Base-by-base conservation (phyloP, 2,113 vertebrate species). In the Centrocercus urophasianus region DNA sequence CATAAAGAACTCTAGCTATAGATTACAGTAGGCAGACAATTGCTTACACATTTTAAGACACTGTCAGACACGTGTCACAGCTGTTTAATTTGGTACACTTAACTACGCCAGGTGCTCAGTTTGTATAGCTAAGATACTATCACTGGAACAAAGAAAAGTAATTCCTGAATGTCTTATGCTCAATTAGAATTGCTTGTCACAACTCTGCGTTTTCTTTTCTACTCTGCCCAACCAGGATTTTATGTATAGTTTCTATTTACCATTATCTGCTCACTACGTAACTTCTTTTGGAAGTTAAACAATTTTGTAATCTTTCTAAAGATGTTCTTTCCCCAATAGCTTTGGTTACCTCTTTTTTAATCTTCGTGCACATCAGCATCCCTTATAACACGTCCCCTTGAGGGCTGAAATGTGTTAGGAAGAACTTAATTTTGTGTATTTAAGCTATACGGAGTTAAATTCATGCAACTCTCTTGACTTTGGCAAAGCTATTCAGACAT, bases 321-420 rank as follows among this genome's bases (percentile, higher is more conserved):
- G 24, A 52, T 47, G 3, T 5, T 83, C 5, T 2, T 72, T 42
- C 13, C 34, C 8, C 32, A 57, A 1, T 34, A 61, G n/a, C 8
- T 43, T 74, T 32, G 3, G 3, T 32, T 74, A 17, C 1, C 2
- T 20, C 1, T 1, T 64, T 52, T 42, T 88, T 42, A 61, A 54
- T 11, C 18, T 38, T 61, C 59, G 47, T 56, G 21, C 5, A 38
- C 16, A 28, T 32, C 38, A 90, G 43, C 5, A 25, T 50, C 13
- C 7, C 18, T 42, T 45, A 15, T 34, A 25, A 47, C 6, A 9
- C 28, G 5, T 8, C 69, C 18, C 5, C 7, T 57, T 48, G 24
- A 77, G 38, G 10, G 3, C 6, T 2, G n/a, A 66, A 38, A 59
- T 0, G 1, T 21, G 59, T 10, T 56, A 71, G 16, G 10, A 81